Conservation (phyloP, 1,140 invertebrate species). For the Lysiphlebus fabarum region DNA sequence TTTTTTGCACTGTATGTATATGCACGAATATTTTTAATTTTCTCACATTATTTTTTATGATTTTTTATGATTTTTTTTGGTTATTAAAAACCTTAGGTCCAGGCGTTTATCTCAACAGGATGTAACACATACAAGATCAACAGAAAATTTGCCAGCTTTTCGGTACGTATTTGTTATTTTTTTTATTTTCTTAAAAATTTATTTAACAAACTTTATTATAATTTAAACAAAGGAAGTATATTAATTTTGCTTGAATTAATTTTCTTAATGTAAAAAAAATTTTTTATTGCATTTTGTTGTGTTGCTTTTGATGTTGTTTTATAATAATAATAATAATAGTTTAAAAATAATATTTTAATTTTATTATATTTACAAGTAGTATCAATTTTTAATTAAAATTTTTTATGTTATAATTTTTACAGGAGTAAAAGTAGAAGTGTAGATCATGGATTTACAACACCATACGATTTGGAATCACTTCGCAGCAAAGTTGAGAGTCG, state of each 20-base stretch:
- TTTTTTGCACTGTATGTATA: constrained; percentile 37
- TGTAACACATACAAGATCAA: constrained; percentile 52
- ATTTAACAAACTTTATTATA: background rate
- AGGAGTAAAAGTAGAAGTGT: constrained; percentile 87
- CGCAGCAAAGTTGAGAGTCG: constrained; percentile 79
- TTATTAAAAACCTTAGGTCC: constrained; percentile 54
- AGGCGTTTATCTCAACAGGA: constrained; percentile 74
- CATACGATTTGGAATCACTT: constrained; percentile 78
- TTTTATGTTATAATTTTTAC: constrained; percentile 47
- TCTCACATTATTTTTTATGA: constrained; percentile 39
- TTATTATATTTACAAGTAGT: background rate
- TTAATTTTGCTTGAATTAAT: too few species aligned
- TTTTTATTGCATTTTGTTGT: too few species aligned
- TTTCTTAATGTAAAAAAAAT: too few species aligned
- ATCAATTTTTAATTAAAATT: constrained; percentile 5
- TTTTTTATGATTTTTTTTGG: constrained; percentile 33
- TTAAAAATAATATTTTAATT: background rate
- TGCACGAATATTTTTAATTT: constrained; percentile 29
- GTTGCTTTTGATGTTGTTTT: too few species aligned
- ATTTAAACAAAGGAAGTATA: too few species aligned
- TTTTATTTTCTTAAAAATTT: constrained; percentile 11
- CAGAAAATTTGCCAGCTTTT: constrained; percentile 47
- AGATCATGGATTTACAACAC: constrained; percentile 78
- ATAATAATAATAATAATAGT: background rate
- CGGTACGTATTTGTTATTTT: constrained; percentile 40